Conservation (phyloP, 2,113 vertebrate species). For the Sapayoa aenigma region DNA sequence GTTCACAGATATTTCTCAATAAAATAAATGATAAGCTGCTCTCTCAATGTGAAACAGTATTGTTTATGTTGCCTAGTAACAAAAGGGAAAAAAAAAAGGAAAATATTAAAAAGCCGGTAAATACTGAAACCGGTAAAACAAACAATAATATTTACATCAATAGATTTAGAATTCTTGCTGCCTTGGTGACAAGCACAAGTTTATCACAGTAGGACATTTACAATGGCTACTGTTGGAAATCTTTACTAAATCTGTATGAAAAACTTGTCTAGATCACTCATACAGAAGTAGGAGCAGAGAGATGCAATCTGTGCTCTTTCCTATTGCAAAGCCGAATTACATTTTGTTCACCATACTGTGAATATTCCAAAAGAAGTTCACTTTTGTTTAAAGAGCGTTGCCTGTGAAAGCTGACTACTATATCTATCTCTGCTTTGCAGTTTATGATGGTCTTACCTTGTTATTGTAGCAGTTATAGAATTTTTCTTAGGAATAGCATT, state of each 20-base stretch:
- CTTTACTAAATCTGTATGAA: not conserved
- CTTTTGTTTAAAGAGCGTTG: not conserved
- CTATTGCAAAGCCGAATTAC: not conserved
- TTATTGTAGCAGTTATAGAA: not conserved
- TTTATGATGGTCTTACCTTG: not conserved
- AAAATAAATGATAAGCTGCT: slow-evolving; percentile 36
- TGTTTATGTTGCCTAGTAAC: slow-evolving; percentile 62
- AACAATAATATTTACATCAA: slow-evolving; percentile 36
- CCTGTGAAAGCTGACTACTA: not conserved
- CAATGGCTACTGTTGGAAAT: not conserved
- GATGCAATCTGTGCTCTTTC: not conserved
- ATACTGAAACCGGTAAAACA: not conserved
- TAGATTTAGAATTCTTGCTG: not conserved
- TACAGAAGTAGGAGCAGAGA: not conserved
- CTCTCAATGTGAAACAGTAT: not conserved
- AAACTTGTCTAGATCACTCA: not conserved
- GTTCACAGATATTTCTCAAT: slow-evolving; percentile 25
- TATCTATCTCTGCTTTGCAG: not conserved
- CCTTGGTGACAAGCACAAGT: not conserved
- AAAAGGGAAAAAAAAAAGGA: not conserved
- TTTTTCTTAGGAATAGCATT: not conserved
- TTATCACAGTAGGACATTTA: not conserved
- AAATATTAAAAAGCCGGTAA: not conserved
- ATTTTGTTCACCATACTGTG: not conserved
- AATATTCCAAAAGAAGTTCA: slow-evolving; percentile 9